Conservation (phyloP, 2,797 vertebrate species). For the Trachops cirrhosus region DNA sequence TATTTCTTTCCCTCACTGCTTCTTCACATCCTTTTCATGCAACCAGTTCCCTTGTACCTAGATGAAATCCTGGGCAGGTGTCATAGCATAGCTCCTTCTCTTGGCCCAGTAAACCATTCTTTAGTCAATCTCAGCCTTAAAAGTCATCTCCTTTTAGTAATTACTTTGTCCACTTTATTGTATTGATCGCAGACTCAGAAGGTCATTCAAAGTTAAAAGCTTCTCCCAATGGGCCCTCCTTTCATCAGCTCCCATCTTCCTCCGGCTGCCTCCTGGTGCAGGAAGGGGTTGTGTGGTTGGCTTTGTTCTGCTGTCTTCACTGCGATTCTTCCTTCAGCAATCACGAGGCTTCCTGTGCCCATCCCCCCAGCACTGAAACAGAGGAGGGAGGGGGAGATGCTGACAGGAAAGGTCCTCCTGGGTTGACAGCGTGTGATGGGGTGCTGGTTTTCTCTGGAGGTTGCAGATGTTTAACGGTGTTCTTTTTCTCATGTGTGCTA, state of each 20-base stretch:
- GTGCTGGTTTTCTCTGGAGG: not conserved
- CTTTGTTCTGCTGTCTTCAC: not conserved
- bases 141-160: constrained; percentile 21
- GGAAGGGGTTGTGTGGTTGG: not conserved
- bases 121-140: not conserved
- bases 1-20: not conserved
- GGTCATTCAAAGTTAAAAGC: not conserved
- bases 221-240: not conserved
- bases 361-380: not conserved
- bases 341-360: not conserved
- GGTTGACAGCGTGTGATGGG: not conserved
- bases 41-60: not conserved
- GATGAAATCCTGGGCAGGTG: not conserved
- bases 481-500: not conserved
- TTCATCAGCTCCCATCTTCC: not conserved
- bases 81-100: not conserved
- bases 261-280: not conserved
- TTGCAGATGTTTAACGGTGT: not conserved
- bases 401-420: not conserved
- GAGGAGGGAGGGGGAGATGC: not conserved
- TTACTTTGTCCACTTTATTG: not conserved
- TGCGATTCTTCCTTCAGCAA: not conserved
- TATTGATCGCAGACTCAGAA: not conserved
- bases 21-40: not conserved
- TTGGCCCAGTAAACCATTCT: not conserved